Conservation (phyloP, 2,888 invertebrate species). For the Labia minor region DNA sequence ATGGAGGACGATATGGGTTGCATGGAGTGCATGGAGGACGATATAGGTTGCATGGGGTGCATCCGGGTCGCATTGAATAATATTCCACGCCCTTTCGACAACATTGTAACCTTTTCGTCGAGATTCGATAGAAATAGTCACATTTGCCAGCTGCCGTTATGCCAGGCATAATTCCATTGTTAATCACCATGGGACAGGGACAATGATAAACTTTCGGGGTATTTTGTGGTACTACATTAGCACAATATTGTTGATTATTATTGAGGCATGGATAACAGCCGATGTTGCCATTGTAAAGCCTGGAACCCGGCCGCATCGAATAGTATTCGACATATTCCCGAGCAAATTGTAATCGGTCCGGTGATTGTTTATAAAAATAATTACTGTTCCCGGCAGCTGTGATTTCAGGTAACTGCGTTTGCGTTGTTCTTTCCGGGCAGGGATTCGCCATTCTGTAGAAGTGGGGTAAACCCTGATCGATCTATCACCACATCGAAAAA, state of each 20-base stretch:
- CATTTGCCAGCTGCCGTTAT: neutral
- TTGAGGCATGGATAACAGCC: neutral
- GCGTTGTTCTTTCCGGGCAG: neutral
- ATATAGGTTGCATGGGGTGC: too few relatives aligned
- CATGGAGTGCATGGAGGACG: too few relatives aligned
- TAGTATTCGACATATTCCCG: neutral
- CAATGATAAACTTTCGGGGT: neutral
- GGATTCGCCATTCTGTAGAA: neutral
- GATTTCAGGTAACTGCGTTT: neutral
- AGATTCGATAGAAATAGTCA: neutral
- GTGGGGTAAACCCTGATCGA: neutral
- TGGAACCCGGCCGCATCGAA: neutral
- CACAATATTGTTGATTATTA: neutral
- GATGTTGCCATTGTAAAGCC: neutral
- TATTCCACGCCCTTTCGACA: neutral
- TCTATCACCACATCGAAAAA: too few relatives aligned
- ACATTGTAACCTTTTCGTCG: neutral
- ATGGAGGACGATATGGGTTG: too few relatives aligned
- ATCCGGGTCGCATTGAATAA: neutral
- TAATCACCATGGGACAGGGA: neutral
- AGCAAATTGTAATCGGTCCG: neutral
- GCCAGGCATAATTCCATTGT: neutral
- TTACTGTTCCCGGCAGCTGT: neutral
- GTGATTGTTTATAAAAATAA: constrained; percentile 5
- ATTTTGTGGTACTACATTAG: too few relatives aligned